Percentiles rank a stretch among this genome's conserved stretches.
phyloP scores from a whole-genome alignment of 2,113 vertebrate species.

The Sorex fumeus region DNA sequence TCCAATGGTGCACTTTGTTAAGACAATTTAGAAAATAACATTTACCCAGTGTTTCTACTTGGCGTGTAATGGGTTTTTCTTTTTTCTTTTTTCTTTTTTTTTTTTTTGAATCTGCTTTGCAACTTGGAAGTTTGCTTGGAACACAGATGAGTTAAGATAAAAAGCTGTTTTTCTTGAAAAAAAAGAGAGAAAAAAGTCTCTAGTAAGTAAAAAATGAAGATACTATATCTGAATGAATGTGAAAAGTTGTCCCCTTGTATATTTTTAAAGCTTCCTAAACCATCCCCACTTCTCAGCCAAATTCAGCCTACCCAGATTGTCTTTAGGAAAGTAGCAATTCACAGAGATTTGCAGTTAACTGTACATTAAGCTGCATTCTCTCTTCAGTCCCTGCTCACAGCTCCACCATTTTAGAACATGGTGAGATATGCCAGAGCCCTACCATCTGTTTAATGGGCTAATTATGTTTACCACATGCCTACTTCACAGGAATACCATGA shows the following conservation, averaged over 20 bases:
- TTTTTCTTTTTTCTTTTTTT: not conserved
- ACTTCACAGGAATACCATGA: conserved; percentile 82
- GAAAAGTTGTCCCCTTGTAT: conserved; percentile 83
- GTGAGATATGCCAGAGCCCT: conserved; percentile 84
- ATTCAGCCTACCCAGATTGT: conserved; percentile 82
- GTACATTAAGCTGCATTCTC: conserved; percentile 70
- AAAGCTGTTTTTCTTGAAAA: conserved; percentile 71
- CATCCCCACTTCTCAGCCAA: conserved; percentile 81
- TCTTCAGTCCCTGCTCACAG: conserved; percentile 78
- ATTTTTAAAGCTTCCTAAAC: conserved; percentile 85
- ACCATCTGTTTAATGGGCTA: conserved; percentile 86
- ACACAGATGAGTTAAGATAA: conserved; percentile 82
- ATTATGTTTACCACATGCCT: conserved; percentile 85
- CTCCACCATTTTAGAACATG: conserved; percentile 84
- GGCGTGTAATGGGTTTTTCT: conserved; percentile 22
- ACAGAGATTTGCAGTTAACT: conserved; percentile 81
- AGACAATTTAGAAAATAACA: conserved; percentile 12
- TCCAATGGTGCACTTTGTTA: conserved; percentile 43
- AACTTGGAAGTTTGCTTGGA: conserved; percentile 80
- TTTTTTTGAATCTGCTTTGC: conserved; percentile 74
- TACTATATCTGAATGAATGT: conserved; percentile 83
- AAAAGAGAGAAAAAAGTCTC: conserved; percentile 66
- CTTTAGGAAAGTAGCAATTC: conserved; percentile 81
- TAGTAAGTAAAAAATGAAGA: conserved; percentile 84
- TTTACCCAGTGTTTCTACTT: conserved; percentile 68